Evolutionary conservation across 2,113 vertebrate genomes (phyloP), one percentile per base, ranked within the genome.

Genomic region (Grus americana): DNA sequence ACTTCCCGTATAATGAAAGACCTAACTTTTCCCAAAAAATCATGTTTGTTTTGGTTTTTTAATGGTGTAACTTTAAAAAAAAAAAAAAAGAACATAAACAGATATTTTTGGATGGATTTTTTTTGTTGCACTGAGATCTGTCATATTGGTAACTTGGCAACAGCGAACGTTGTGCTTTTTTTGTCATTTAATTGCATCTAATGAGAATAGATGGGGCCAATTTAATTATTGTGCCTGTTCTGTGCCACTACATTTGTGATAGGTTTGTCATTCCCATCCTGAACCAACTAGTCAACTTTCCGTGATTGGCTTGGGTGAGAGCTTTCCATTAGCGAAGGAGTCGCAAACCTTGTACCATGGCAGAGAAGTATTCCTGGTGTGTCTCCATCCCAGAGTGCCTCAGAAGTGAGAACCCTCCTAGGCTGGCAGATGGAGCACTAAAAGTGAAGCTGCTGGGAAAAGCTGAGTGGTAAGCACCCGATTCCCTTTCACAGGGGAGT

Each of bases 291-390:
- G 22, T 15, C 46, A 78, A 23, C 19, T 63, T 78, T 30, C n/a
- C 0, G 2, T 63, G 58, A 12, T 24, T 55, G 57, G n/a, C 17
- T 21, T 68, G 49, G 30, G 34, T 36, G 27, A 75, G 75, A 58
- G 5, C 24, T 92, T 87, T 54, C 62, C 46, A 2, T 4, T 27
- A 75, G 11, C 4, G 2, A 58, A 83, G 62, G 29, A 71, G 5
- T 44, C 3, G 0, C 12, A 15, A 46, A 23, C 5, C 6, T 74
- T 46, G 22, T 36, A 22, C 50, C 9, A 4, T 0, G 2, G 17
- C 50, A 76, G 46, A 54, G 42, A 36, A 63, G 3, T 38, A 3
- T 72, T 79, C 57, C 46, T 75, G 50, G 11, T 79, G 40, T 23
- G 11, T 44, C 15, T 67, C n/a, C 52, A 49, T 15, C 49, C 36